Evolutionary conservation across 64 coral and sea anemone species (phyloP).

Genomic region (Stichodactyla helianthus): DNA sequence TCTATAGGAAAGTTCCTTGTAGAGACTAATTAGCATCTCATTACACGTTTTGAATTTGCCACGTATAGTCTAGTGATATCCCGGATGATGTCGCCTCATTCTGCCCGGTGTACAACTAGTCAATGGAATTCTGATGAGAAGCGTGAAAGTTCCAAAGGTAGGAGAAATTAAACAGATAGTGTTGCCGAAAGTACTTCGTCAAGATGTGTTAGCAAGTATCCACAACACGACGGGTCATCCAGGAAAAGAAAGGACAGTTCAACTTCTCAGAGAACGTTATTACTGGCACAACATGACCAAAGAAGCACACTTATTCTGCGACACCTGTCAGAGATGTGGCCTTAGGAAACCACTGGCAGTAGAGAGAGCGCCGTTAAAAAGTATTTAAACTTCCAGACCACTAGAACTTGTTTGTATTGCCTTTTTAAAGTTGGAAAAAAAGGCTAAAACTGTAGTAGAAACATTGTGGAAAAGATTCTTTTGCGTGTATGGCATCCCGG

Average conservation of each 20-base stretch:
- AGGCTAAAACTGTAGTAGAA: background rate
- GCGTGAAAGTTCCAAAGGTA: background rate
- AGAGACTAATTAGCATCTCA: too few species aligned
- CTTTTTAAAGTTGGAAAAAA: slow-evolving; percentile 12
- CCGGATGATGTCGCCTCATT: too few species aligned
- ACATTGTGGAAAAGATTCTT: slow-evolving; percentile 19
- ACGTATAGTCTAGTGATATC: too few species aligned
- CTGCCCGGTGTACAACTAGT: too few species aligned
- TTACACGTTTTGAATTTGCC: too few species aligned
- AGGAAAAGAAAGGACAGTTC: background rate
- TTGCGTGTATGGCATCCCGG: slow-evolving; percentile 28
- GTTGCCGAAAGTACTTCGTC: background rate
- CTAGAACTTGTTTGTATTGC: slow-evolving; percentile 11
- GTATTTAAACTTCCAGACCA: background rate
- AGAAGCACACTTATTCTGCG: background rate
- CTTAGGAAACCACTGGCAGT: background rate
- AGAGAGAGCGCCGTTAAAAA: background rate
- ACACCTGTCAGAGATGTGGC: background rate
- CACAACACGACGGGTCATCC: background rate
- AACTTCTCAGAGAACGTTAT: too few species aligned
- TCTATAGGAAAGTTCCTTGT: too few species aligned
- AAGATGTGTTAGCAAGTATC: background rate
- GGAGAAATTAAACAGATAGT: background rate
- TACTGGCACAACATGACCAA: too few species aligned
- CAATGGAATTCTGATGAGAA: background rate